Evolutionary conservation across 2,888 invertebrate species (phyloP), one percentile per base, ranked within the genome.

Genomic region (Crossocerus cetratus): DNA sequence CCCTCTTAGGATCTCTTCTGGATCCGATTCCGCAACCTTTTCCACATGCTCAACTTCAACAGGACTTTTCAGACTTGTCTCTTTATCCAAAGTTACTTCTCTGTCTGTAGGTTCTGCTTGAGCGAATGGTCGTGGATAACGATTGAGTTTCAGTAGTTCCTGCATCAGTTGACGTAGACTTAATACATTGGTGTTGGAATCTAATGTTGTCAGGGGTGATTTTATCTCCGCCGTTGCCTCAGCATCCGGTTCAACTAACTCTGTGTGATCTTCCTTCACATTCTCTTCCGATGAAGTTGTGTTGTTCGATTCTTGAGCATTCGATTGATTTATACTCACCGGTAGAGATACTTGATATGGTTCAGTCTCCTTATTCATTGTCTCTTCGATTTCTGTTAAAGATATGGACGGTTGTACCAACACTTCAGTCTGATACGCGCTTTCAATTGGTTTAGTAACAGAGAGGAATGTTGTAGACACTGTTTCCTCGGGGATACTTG

Each of bases 271-370:
- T 49, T 43, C 43, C 43, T 13, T 43, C 13, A 13, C 13, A 43
- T 8, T 43, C 13, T 43, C 43, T 43, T 49, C n/a, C 49, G 49
- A 16, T 16, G 2, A 16, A 49, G 16, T 49, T 2, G 13, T 49
- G 1, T 49, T 49, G 14, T 49, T 49, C 16, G 49, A n/a, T 3
- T 49, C 5, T 16, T 14, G 16, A 16, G 1, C n/a, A 16, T n/a
- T 16, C 4, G 49, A 16, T 13, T 16, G 49, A 49, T n/a, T 32
- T 32, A 32, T 76, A 11, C 83, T 80, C n/a, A 86, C 65, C 0
- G 80, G 70, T n/a, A 87, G n/a, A 0, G 84, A 81, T 0, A 87
- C 71, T 53, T 85, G 79, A 16, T 82, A 82, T 0, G 88, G 87
- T 2, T 86, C 80, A 43, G 82, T 82, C 2, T 60, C 65, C 16